phyloP scores from a whole-genome alignment of 2,113 vertebrate species.

The Ceyx melanurus region DNA sequence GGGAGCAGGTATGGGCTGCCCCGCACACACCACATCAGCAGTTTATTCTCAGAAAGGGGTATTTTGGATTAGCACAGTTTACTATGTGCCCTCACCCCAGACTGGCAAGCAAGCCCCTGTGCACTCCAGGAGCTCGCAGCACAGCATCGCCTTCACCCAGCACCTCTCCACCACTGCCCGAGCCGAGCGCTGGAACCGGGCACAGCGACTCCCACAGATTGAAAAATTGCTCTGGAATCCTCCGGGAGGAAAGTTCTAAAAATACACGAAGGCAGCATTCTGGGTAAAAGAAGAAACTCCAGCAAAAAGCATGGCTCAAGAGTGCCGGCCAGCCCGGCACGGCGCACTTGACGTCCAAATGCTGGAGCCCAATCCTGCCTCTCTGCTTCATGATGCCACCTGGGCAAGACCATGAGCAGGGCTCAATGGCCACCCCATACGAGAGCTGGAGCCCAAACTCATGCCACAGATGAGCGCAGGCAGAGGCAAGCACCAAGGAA shows the following conservation, averaged over 20 bases:
- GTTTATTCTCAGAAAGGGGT: neutral
- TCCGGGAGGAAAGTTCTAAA: slow-evolving; percentile 55
- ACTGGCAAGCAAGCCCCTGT: rapidly evolving
- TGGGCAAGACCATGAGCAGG: rapidly evolving
- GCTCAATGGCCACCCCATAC: rapidly evolving
- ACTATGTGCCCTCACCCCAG: neutral
- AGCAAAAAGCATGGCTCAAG: neutral
- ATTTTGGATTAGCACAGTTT: neutral
- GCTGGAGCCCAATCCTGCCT: rapidly evolving
- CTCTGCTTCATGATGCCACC: neutral
- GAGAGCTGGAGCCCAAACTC: neutral
- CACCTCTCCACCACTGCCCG: neutral
- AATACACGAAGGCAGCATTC: slow-evolving; percentile 16
- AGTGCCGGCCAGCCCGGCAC: neutral
- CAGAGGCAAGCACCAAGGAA: neutral
- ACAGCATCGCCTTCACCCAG: neutral
- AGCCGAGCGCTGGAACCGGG: neutral
- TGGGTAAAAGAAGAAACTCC: slow-evolving; percentile 10
- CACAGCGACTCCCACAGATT: neutral
- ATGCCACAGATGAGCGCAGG: neutral
- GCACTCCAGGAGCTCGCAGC: neutral
- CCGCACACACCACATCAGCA: rapidly evolving
- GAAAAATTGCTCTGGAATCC: slow-evolving; percentile 53
- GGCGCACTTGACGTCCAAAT: neutral
- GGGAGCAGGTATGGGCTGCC: rapidly evolving